These are phyloP conservation scores for Plectrocnemia conspersa DNA, from an alignment of 1,140 invertebrate genomes.

Conservation along the genomic window DNA sequence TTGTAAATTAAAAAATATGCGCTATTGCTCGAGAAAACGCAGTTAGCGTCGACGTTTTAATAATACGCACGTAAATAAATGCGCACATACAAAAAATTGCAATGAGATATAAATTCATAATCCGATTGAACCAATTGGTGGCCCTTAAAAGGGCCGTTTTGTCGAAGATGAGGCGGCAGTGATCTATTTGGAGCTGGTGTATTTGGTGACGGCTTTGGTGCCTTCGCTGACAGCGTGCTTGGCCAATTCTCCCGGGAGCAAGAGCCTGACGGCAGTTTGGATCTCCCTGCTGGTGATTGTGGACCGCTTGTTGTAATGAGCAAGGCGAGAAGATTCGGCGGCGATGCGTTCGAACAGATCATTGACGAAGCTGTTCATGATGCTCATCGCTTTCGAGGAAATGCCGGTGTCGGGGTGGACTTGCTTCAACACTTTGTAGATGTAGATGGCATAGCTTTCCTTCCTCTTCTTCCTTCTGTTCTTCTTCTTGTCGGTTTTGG, in stretches of 20 bases:
- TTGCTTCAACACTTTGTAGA: slow-evolving; percentile 64
- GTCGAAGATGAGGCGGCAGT: slow-evolving; percentile 8
- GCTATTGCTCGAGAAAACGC: too few relatives aligned
- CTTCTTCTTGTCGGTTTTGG: slow-evolving; percentile 52
- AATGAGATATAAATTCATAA: too few relatives aligned
- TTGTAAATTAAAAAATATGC: too few relatives aligned
- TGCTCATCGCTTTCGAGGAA: slow-evolving; percentile 29
- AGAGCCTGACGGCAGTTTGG: slow-evolving; percentile 52
- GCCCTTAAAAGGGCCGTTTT: slow-evolving; percentile 33
- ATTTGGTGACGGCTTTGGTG: slow-evolving; percentile 57
- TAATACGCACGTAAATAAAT: too few relatives aligned
- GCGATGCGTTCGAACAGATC: slow-evolving; percentile 60
- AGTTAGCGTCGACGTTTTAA: too few relatives aligned
- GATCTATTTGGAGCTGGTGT: slow-evolving; percentile 51
- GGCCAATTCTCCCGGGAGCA: slow-evolving; percentile 57
- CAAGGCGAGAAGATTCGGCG: slow-evolving; percentile 57
- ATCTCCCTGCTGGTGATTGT: slow-evolving; percentile 55
- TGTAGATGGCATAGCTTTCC: slow-evolving; percentile 65
- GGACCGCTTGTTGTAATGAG: slow-evolving; percentile 66
- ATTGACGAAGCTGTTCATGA: slow-evolving; percentile 64
- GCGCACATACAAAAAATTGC: too few relatives aligned
- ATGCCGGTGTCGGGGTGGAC: slow-evolving; percentile 45
- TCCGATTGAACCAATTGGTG: too few relatives aligned
- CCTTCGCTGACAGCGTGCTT: slow-evolving; percentile 57
- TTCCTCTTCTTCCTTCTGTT: slow-evolving; percentile 56